Evolutionary conservation across 2,797 vertebrate species (phyloP).

Genomic region (Pseudochirops corinnae): DNA sequence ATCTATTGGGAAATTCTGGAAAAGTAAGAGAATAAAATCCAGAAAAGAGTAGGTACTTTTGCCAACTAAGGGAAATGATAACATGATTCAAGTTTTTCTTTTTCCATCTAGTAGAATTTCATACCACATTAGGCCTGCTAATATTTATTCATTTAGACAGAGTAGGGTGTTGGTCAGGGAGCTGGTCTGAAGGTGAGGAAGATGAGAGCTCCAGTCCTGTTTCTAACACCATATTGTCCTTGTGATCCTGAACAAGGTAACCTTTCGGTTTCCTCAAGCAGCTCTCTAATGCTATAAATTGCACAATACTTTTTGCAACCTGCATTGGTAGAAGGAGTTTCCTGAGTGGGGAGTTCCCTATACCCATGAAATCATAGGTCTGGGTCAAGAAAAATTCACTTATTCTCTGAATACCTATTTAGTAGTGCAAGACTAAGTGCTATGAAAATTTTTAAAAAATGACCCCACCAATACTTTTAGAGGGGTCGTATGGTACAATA

Average conservation of each 20-base stretch:
- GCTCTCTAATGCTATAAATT: neutral
- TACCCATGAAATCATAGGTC: neutral
- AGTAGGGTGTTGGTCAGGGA: neutral
- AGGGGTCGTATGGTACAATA: neutral
- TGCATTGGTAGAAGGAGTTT: neutral
- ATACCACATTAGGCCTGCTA: constrained; percentile 63
- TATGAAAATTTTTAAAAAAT: neutral
- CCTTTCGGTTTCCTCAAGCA: neutral
- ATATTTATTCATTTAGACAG: constrained; percentile 53
- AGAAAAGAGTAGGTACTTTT: neutral
- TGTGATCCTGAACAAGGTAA: neutral
- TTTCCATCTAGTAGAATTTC: constrained; percentile 62
- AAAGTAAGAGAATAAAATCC: neutral
- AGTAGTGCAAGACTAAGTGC: neutral
- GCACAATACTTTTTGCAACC: neutral
- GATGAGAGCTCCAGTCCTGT: neutral
- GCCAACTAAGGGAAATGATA: constrained; percentile 48
- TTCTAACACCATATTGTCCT: neutral
- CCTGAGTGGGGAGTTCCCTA: neutral
- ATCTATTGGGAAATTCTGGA: constrained; percentile 16
- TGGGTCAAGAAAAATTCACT: neutral
- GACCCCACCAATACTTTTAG: neutral
- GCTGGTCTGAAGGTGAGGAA: neutral
- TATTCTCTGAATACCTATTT: neutral
- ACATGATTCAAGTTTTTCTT: constrained; percentile 63